Evolutionary conservation across 2,888 invertebrate species (phyloP).

Genomic region (Aleiodes alternator): DNA sequence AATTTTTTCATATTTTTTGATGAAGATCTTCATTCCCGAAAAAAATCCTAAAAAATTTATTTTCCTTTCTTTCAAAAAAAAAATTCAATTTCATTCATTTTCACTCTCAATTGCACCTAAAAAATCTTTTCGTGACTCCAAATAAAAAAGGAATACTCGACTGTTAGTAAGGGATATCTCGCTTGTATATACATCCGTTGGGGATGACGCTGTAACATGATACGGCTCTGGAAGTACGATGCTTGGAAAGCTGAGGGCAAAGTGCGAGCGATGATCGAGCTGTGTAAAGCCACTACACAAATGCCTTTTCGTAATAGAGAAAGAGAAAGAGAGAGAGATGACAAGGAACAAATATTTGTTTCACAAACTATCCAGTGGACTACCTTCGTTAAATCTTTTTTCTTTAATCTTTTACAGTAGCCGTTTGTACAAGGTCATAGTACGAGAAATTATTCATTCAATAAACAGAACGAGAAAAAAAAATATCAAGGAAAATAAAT

Average conservation of each 20-base stretch:
- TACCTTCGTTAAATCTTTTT: background rate
- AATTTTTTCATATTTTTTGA: no score
- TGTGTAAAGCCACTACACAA: conserved; percentile 33
- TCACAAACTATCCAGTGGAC: conserved; percentile 31
- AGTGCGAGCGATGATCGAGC: conserved; percentile 40
- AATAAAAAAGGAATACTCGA: conserved; percentile 6
- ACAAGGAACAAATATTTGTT: conserved; percentile 14
- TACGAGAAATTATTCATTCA: background rate
- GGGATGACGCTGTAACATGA: conserved; percentile 43
- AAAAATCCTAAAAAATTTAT: no score
- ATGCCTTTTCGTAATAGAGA: conserved; percentile 39
- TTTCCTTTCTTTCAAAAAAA: no score
- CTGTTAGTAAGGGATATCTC: conserved; percentile 20
- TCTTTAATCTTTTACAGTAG: conserved; percentile 18
- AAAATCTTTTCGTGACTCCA: background rate
- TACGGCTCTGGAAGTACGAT: conserved; percentile 33
- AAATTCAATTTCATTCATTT: no score
- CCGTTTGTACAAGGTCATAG: conserved; percentile 18
- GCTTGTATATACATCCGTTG: conserved; percentile 35
- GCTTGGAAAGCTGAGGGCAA: conserved; percentile 32
- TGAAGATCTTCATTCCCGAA: no score
- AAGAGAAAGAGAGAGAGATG: conserved; percentile 28
- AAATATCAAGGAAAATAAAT: background rate
- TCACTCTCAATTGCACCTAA: no score
- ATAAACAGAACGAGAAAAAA: background rate